Base-by-base conservation (phyloP, 2,113 vertebrate genomes). In the Acanthochromis polyacanthus region DNA sequence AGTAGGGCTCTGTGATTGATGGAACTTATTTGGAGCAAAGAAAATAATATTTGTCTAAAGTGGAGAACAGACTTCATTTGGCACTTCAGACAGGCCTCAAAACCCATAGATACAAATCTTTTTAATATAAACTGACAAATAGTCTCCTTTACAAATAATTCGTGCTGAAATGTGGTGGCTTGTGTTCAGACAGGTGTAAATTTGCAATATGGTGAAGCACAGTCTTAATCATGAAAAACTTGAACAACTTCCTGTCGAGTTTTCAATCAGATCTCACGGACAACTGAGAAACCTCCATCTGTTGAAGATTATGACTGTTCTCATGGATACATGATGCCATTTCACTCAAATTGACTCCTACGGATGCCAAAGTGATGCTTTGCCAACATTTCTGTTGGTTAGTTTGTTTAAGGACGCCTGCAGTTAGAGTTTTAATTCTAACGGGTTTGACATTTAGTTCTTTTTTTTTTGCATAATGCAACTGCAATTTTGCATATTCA, bases 1-100 rank as follows among this genome's bases (percentile, higher is more conserved):
- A 58, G 72, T 20, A 22, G 36, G 28, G 20, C 38, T 57, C 16
- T 10, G 38, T 70, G 64, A 86, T 38, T 56, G 74, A 82, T 38
- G 23, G 45, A 28, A 45, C 46, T 45, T 25, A 17, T 64, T 75
- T 61, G 17, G 25, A 63, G 11, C 5, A 73, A 61, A 36, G 15
- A 38, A 74, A 81, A 22, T 19, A 59, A 22, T 55, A 56, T 45
- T 67, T 4, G 9, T 46, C 3, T 25, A 16, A 70, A 52, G 20
- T 30, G n/a, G 32, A 77, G 46, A 50, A 38, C 11, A 83, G 48
- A 3, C 48, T 22, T 57, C 1, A 65, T 64, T 69, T 50, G 59
- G 23, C 32, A 17, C 20, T 1, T 11, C 9, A 45, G 50, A 52
- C 25, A 45, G 23, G 36, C 6, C 65, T 8, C 28, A 23, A 23